phyloP scores from a whole-genome alignment of 2,797 vertebrate species.

The Gallinago stenura region DNA sequence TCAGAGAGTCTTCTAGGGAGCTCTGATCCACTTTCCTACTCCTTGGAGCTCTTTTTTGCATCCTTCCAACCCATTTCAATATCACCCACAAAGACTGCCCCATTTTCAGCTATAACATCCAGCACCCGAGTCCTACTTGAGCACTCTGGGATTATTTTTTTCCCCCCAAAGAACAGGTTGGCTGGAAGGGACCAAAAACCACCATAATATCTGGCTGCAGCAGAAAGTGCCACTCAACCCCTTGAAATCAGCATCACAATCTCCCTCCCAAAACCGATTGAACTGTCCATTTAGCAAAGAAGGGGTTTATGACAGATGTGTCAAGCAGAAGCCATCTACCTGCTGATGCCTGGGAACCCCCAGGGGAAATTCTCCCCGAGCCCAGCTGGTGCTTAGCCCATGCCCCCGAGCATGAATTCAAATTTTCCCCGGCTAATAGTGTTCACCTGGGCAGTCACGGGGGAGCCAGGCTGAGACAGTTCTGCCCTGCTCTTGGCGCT shows the following conservation, averaged over 20 bases:
- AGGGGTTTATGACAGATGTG: background rate
- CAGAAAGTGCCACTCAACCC: background rate
- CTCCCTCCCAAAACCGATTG: background rate
- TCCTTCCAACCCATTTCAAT: background rate
- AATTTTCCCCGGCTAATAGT: background rate
- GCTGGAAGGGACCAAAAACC: background rate
- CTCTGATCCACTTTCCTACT: background rate
- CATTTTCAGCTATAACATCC: background rate
- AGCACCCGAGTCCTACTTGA: background rate
- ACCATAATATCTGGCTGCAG: fast-evolving
- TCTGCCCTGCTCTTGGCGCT: background rate
- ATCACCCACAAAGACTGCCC: background rate
- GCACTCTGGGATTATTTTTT: background rate
- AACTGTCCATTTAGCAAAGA: background rate
- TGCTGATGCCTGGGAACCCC: background rate
- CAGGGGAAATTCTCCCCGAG: background rate
- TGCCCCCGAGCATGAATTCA: background rate
- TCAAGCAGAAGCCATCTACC: background rate
- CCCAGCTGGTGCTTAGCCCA: conserved; percentile 2
- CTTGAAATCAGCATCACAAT: background rate
- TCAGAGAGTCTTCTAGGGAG: background rate
- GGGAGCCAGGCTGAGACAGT: background rate
- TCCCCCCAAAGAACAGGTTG: background rate
- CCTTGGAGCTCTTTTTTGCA: background rate
- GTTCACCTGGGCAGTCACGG: background rate